phyloP scores from a whole-genome alignment of 2,113 vertebrate genomes.

The Tauraco erythrolophus region DNA sequence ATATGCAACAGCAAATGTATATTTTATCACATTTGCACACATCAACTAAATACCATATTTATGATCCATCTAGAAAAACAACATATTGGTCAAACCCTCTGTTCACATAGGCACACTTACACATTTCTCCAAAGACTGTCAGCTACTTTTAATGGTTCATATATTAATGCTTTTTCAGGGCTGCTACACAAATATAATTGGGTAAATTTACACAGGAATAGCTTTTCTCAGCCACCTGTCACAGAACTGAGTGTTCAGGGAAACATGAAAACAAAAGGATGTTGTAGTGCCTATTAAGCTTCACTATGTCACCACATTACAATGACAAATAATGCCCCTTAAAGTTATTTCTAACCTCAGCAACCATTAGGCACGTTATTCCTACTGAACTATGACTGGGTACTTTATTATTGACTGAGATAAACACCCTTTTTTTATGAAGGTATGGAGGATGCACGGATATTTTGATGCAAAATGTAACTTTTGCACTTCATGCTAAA shows the following conservation, averaged over 20 bases:
- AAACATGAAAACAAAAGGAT: slow-evolving; percentile 27
- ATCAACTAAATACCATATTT: background rate
- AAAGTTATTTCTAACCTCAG: background rate
- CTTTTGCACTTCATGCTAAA: background rate
- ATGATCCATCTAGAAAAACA: background rate
- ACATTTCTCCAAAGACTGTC: background rate
- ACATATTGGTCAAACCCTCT: background rate
- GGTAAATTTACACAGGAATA: slow-evolving; percentile 15
- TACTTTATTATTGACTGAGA: background rate
- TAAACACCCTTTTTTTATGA: background rate
- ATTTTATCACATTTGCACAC: background rate
- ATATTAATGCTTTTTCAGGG: background rate
- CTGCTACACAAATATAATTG: slow-evolving; percentile 22
- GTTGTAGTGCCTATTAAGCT: background rate
- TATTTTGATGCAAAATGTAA: background rate
- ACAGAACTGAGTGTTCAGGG: background rate
- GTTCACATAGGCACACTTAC: background rate
- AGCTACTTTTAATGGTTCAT: background rate
- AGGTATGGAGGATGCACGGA: background rate
- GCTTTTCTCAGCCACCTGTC: background rate
- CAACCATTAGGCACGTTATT: background rate
- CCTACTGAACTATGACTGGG: background rate
- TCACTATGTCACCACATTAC: background rate
- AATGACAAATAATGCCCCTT: background rate
- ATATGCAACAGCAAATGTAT: background rate